A percentile compares a stretch with the other conserved stretches of the same genome.
Conservation (phyloP, 1,140 invertebrate genomes). For the Bombus confusus region DNA sequence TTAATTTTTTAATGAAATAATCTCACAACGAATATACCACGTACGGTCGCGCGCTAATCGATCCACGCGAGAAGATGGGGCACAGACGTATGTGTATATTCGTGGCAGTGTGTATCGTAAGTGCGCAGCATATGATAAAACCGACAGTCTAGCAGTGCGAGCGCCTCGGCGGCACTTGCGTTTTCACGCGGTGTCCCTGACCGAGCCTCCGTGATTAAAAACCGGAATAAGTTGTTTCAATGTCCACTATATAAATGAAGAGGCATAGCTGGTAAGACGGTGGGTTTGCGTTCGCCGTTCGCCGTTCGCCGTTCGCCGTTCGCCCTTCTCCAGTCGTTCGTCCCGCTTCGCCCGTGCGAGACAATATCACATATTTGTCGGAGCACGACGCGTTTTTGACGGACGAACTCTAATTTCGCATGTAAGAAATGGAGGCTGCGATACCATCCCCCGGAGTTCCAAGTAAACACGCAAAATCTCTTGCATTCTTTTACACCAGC, state of each 20-base stretch:
- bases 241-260: slow-evolving; percentile 83
- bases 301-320: no score
- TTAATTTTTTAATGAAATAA: slow-evolving; percentile 84
- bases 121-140: slow-evolving; percentile 82
- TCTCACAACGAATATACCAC: slow-evolving; percentile 80
- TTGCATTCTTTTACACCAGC: not conserved
- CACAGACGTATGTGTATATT: slow-evolving; percentile 76
- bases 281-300: slow-evolving; percentile 64
- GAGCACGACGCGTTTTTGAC: not conserved
- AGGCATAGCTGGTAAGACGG: slow-evolving; percentile 79
- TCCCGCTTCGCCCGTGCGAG: slow-evolving; percentile 31
- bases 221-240: slow-evolving; percentile 84
- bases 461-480: not conserved
- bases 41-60: slow-evolving; percentile 57
- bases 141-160: slow-evolving; percentile 83
- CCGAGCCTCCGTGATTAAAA: slow-evolving; percentile 83
- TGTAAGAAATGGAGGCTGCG: slow-evolving; percentile 19
- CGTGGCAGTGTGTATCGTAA: slow-evolving; percentile 80
- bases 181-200: slow-evolving; percentile 77
- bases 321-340: slow-evolving; percentile 34
- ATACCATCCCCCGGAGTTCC: slow-evolving; percentile 35
- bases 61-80: slow-evolving; percentile 39
- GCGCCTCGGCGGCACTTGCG: slow-evolving; percentile 80
- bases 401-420: not conserved
- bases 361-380: not conserved